Evolutionary conservation across 2,113 vertebrate species (phyloP).

Genomic region (Enhydra lutris): DNA sequence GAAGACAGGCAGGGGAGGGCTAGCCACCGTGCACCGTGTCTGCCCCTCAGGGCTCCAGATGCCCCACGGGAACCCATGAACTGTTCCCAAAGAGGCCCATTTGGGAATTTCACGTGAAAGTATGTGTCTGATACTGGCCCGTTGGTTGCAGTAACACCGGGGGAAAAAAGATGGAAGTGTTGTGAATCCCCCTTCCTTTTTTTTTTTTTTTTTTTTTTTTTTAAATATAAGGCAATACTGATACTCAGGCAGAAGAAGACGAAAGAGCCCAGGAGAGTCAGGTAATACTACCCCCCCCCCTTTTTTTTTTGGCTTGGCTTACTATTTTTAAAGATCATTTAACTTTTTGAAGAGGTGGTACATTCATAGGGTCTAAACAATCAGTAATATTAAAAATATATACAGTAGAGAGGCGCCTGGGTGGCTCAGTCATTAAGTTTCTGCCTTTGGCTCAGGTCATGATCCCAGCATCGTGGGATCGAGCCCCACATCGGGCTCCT

Average conservation of each 20-base stretch:
- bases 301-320: not conserved
- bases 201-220: constrained; percentile 1
- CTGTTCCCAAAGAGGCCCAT: not conserved
- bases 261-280: constrained; percentile 90
- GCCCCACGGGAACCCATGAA: rapidly evolving
- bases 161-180: not conserved
- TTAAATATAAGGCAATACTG: constrained; percentile 84
- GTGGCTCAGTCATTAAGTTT: no score
- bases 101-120: no score
- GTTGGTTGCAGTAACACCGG: not conserved
- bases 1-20: not conserved
- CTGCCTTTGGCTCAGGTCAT: no score
- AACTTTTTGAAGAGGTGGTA: not conserved
- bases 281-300: constrained; percentile 79
- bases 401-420: not conserved
- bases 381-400: not conserved
- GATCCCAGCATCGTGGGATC: no score
- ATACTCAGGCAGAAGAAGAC: constrained; percentile 86
- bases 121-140: not conserved
- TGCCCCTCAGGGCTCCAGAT: rapidly evolving
- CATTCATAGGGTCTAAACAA: not conserved
- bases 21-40: rapidly evolving
- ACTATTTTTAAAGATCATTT: not conserved
- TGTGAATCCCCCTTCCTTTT: rapidly evolving
- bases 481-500: no score